Base-by-base conservation (phyloP, 2,113 vertebrate genomes). In the Nothocercus julius region DNA sequence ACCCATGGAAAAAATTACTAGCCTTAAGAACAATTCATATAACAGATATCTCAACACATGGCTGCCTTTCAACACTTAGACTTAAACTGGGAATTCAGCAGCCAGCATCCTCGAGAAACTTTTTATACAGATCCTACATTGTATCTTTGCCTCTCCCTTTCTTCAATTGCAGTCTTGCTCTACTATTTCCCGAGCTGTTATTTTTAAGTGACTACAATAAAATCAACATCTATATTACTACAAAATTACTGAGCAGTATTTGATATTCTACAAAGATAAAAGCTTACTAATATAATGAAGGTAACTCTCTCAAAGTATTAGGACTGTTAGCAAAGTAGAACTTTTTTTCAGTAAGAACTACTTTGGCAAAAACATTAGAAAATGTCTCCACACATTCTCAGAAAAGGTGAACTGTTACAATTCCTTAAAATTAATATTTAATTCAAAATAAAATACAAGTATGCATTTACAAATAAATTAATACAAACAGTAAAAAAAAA, bases 61-160 rank as follows among this genome's bases (percentile, higher is more conserved):
- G 93, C 88, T 97, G 93, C 92, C 88, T 97, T 97, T 97, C 94
- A 95, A 95, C 95, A 94, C 93, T 96, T 95, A 7, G 40, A 76
- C 62, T 81, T 78, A 81, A 93, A 74, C 88, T 61, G 85, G 88
- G 83, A 93, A 75, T 90, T 93, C 93, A 91, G 95, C 91, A 94
- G 85, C 20, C 85, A 95, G 32, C 53, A 82, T 83, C 75, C 74
- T 89, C 6, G 14, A 69, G 54, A 72, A 96, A 90, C 32, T 82
- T 79, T 93, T 59, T 69, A 75, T 85, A 75, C 75, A 69, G 76
- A 90, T 79, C 45, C 68, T 66, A 32, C 6, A 3, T 36, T 2
- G 19, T 1, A 67, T 64, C 63, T 93, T 64, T 32, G 63, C 11
- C 38, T 38, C 51, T 75, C 40, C 28, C 44, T 90, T 54, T 70